Conservation (phyloP, 2,888 invertebrate species). For the Lepidocyrtinus sp. region DNA sequence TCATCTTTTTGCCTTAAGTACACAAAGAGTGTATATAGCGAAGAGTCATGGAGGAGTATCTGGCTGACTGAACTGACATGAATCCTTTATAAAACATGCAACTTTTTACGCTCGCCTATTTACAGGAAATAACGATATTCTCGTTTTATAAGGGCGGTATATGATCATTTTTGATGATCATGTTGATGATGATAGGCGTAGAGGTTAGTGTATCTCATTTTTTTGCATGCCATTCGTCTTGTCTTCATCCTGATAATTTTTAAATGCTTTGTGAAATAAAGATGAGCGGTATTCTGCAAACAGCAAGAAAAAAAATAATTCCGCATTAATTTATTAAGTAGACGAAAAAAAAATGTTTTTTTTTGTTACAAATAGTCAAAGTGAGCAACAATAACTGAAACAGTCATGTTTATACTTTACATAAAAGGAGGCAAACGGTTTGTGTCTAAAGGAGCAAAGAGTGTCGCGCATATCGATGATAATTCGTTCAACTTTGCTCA, state of each 20-base stretch:
- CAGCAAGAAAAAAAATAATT: too few species aligned
- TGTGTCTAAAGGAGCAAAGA: background rate
- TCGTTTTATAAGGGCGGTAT: background rate
- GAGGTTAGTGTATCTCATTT: background rate
- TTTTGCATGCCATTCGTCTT: background rate
- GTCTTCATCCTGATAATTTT: background rate
- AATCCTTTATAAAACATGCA: background rate
- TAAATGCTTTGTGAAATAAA: too few species aligned
- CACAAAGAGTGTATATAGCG: slow-evolving; percentile 46
- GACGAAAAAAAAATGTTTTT: too few species aligned
- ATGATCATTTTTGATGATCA: background rate
- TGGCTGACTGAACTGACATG: slow-evolving; percentile 29
- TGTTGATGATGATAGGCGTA: background rate
- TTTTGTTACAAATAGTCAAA: too few species aligned
- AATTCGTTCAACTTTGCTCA: background rate
- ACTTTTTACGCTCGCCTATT: background rate
- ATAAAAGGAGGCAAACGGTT: background rate
- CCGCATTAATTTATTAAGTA: too few species aligned
- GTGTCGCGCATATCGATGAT: background rate
- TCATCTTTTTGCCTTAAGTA: slow-evolving; percentile 51
- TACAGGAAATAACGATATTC: background rate
- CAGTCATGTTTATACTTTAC: too few species aligned
- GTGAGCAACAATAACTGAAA: too few species aligned
- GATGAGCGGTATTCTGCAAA: too few species aligned
- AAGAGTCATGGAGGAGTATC: slow-evolving; percentile 31